phyloP scores from a whole-genome alignment of 1,140 invertebrate genomes.

The Leguminivora glycinivorella region DNA sequence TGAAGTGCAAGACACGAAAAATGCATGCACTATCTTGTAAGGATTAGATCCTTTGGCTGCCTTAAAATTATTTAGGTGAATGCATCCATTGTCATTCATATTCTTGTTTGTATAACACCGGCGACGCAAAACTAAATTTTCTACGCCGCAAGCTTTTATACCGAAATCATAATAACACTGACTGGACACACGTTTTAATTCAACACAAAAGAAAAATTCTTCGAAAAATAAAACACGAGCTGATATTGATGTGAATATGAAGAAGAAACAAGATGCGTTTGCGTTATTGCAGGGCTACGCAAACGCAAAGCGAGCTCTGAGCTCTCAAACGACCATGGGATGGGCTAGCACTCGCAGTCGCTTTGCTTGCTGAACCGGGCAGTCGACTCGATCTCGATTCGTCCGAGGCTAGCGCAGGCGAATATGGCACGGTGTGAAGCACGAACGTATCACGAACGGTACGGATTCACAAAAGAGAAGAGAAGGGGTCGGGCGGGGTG shows the following conservation, averaged over 20 bases:
- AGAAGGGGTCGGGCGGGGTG: conserved; percentile 1
- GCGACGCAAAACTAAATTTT: conserved; percentile 40
- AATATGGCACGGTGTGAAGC: conserved; percentile 1
- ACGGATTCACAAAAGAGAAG: background rate
- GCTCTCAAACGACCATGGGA: conserved; percentile 21
- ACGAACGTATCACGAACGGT: too few species aligned
- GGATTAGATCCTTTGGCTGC: conserved; percentile 85
- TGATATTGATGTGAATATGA: conserved; percentile 23
- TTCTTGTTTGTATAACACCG: conserved; percentile 58
- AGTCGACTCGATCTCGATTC: conserved; percentile 26
- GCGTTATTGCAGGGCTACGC: conserved; percentile 24
- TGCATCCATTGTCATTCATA: conserved; percentile 86
- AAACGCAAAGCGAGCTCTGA: conserved; percentile 20
- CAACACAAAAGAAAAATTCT: background rate
- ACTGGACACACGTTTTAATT: conserved; percentile 15
- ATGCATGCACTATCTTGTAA: conserved; percentile 87
- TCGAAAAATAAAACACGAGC: conserved; percentile 12
- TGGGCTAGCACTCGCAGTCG: background rate
- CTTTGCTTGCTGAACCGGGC: conserved; percentile 20
- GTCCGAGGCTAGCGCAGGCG: conserved; percentile 11
- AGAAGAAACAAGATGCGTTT: conserved; percentile 18
- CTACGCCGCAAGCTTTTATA: conserved; percentile 36
- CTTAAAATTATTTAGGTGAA: conserved; percentile 89
- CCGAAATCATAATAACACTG: conserved; percentile 32
- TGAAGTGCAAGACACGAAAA: conserved; percentile 86